Conservation (phyloP, 2,113 vertebrate species). For the Sinocyclocheilus maitianheensis region DNA sequence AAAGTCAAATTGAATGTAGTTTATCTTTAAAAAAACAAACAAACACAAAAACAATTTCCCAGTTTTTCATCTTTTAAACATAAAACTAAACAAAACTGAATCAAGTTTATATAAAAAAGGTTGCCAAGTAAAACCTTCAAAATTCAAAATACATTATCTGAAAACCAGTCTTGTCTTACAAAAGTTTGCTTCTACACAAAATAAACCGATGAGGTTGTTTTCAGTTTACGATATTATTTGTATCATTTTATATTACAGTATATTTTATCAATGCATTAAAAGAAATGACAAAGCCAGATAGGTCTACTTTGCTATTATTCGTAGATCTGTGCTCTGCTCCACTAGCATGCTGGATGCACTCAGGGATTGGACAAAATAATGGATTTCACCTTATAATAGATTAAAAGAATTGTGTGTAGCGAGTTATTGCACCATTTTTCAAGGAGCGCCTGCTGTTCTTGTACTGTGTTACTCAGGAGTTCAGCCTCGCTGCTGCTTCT, state of each 20-base stretch:
- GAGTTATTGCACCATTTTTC: slow-evolving; percentile 26
- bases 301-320: background rate
- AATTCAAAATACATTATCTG: background rate
- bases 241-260: background rate
- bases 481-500: background rate
- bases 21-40: too few relatives aligned
- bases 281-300: background rate
- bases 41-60: too few relatives aligned
- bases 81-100: background rate
- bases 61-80: background rate
- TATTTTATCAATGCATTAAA: background rate
- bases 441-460: background rate
- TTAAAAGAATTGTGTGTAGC: background rate
- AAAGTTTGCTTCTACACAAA: background rate
- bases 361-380: background rate
- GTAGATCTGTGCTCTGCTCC: background rate
- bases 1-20: too few relatives aligned
- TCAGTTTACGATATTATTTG: background rate
- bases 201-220: background rate
- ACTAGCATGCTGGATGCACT: background rate
- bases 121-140: background rate
- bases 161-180: background rate
- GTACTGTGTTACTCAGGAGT: background rate
- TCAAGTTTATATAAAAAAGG: background rate
- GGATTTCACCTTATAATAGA: slow-evolving; percentile 18